phyloP scores from a whole-genome alignment of 2,797 vertebrate genomes.

The Spinus pinus region DNA sequence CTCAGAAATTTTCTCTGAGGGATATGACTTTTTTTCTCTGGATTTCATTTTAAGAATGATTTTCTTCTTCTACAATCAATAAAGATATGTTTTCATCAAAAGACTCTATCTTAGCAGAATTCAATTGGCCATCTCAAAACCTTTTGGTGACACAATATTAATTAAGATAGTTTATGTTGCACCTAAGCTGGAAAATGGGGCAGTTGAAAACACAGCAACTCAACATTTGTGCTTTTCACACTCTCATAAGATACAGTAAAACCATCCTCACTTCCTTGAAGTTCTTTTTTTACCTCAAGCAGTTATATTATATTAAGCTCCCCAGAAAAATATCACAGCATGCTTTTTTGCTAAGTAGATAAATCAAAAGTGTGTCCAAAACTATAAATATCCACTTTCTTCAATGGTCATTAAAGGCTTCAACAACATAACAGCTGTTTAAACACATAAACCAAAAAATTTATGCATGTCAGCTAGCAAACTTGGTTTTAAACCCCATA shows the following conservation, averaged over 20 bases:
- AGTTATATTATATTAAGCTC: background rate
- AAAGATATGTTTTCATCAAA: slow-evolving; percentile 84
- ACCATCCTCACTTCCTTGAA: slow-evolving; percentile 38
- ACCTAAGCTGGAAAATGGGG: slow-evolving; percentile 67
- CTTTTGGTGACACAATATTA: slow-evolving; percentile 80
- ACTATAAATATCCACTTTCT: background rate
- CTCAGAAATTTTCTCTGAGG: slow-evolving; percentile 84
- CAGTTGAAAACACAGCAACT: slow-evolving; percentile 52
- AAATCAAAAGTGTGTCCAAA: background rate
- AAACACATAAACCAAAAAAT: background rate
- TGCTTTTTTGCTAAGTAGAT: background rate
- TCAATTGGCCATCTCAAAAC: slow-evolving; percentile 79
- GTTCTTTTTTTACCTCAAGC: background rate
- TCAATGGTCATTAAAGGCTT: background rate
- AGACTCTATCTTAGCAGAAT: slow-evolving; percentile 81
- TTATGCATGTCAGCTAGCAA: background rate
- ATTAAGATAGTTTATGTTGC: slow-evolving; percentile 81
- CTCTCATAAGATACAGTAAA: background rate
- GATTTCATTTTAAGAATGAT: slow-evolving; percentile 85
- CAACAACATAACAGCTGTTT: background rate
- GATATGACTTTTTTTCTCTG: slow-evolving; percentile 80
- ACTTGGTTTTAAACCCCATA: background rate
- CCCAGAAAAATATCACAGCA: background rate
- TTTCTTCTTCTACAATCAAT: slow-evolving; percentile 82
- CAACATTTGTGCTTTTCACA: slow-evolving; percentile 39